Percentiles rank a stretch among this genome's conserved stretches.
phyloP scores from a whole-genome alignment of 2,797 vertebrate genomes.

The Ammospiza maritima region DNA sequence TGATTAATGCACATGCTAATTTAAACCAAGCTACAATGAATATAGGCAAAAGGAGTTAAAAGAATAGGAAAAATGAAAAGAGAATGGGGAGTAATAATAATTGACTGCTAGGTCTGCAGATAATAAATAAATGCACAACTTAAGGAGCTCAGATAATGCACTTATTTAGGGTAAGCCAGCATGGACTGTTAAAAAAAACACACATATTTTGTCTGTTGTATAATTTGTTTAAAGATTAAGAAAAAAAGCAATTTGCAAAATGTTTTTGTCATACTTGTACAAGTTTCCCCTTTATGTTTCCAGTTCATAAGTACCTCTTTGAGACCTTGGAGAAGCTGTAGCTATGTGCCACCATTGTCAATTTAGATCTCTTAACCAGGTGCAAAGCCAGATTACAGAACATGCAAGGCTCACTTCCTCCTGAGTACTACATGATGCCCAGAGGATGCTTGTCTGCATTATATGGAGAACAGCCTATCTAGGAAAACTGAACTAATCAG shows the following conservation, averaged over 20 bases:
- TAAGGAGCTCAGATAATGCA: background rate
- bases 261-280: background rate
- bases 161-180: background rate
- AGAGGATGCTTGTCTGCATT: background rate
- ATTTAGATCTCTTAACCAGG: background rate
- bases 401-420: background rate
- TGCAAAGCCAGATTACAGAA: background rate
- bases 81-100: background rate
- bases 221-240: background rate
- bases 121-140: background rate
- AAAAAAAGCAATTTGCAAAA: background rate
- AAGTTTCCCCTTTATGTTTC: background rate
- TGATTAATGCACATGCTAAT: background rate
- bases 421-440: background rate
- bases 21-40: background rate
- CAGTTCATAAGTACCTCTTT: background rate
- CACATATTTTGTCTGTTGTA: background rate
- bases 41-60: slow-evolving; percentile 8
- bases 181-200: background rate
- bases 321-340: background rate
- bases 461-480: background rate
- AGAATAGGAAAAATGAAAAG: background rate
- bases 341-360: background rate
- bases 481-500: background rate
- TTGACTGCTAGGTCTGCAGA: background rate